phyloP scores from a whole-genome alignment of 2,113 vertebrate species.

The Cyphomyrus plagiostoma region DNA sequence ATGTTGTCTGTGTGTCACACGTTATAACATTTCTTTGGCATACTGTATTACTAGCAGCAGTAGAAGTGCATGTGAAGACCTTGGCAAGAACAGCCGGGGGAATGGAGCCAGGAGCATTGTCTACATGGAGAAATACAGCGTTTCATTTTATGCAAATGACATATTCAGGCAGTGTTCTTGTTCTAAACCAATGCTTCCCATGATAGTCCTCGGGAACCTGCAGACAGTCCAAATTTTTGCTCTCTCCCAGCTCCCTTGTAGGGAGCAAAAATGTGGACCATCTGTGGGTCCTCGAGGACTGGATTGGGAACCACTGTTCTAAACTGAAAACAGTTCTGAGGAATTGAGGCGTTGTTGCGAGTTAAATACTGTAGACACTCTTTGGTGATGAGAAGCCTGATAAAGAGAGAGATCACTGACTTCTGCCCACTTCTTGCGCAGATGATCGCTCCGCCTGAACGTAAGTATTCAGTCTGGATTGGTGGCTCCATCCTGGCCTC shows the following conservation, averaged over 20 bases:
- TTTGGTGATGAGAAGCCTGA: background rate
- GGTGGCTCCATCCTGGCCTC: conserved; percentile 86
- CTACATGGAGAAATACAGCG: background rate
- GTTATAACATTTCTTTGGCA: background rate
- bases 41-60: background rate
- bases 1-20: background rate
- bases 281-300: background rate
- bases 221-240: background rate
- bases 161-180: background rate
- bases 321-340: background rate
- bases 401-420: background rate
- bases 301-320: background rate
- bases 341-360: background rate
- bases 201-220: background rate
- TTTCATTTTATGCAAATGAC: background rate
- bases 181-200: background rate
- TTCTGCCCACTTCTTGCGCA: conserved; percentile 29
- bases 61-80: background rate
- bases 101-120: background rate
- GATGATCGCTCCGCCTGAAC: conserved; percentile 83
- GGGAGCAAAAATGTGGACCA: background rate
- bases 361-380: background rate
- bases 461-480: conserved; percentile 86
- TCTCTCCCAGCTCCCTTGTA: background rate
- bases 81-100: background rate